These are phyloP conservation scores for Gymnoscelis rufifasciata DNA, from an alignment of 2,888 invertebrate species.

Conservation along the genomic window DNA sequence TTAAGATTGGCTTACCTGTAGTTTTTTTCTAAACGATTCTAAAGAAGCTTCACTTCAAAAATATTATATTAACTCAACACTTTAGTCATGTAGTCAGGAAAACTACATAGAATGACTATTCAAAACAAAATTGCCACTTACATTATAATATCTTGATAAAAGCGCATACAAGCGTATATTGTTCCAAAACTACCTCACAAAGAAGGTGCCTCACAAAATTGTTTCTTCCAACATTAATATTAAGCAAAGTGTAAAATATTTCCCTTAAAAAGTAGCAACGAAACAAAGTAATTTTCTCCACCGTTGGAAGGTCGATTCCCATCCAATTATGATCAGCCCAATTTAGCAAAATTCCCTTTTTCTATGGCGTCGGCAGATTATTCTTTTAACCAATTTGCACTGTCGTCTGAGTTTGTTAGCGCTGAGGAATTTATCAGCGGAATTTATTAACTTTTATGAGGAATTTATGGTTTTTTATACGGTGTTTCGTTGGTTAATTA, in stretches of 20 bases:
- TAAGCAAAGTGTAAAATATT: slow-evolving; percentile 1
- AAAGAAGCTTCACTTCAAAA: too few relatives aligned
- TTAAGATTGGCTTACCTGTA: too few relatives aligned
- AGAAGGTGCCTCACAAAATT: neutral
- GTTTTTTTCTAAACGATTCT: too few relatives aligned
- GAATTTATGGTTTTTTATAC: too few relatives aligned
- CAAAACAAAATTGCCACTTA: too few relatives aligned
- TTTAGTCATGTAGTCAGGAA: too few relatives aligned
- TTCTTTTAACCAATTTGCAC: slow-evolving; percentile 29
- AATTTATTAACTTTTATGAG: neutral
- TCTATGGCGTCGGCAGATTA: slow-evolving; percentile 22
- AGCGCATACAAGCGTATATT: too few relatives aligned
- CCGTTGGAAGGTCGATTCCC: slow-evolving; percentile 8
- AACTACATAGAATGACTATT: too few relatives aligned
- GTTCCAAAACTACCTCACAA: neutral
- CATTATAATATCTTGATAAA: too few relatives aligned
- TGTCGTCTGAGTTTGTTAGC: slow-evolving; percentile 13
- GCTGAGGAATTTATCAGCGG: slow-evolving; percentile 8
- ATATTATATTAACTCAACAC: too few relatives aligned
- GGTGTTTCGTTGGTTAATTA: too few relatives aligned
- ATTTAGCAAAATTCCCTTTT: slow-evolving; percentile 20
- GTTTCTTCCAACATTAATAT: neutral
- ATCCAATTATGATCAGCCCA: slow-evolving; percentile 28
- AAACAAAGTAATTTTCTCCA: slow-evolving; percentile 10
- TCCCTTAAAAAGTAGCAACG: neutral